phyloP scores from a whole-genome alignment of 2,113 vertebrate species.

The Oreochromis tanganicae region DNA sequence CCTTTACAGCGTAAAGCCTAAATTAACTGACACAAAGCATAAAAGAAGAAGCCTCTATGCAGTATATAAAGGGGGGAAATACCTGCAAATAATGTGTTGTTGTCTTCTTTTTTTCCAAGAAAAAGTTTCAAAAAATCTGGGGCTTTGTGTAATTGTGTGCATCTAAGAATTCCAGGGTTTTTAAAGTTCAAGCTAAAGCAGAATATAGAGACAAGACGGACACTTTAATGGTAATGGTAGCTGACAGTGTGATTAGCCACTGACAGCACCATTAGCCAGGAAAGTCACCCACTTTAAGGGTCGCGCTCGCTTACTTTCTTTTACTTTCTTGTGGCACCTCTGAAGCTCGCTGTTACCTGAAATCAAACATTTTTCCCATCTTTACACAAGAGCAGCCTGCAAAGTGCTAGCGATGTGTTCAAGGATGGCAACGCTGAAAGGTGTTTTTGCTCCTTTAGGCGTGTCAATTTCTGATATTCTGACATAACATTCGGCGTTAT shows the following conservation, averaged over 20 bases:
- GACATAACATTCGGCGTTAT: background rate
- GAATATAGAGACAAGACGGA: slow-evolving; percentile 49
- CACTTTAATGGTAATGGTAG: slow-evolving; percentile 61
- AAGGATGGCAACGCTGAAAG: background rate
- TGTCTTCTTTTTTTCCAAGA: background rate
- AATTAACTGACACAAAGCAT: background rate
- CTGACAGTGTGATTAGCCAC: slow-evolving; percentile 73
- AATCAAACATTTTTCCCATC: slow-evolving; percentile 24
- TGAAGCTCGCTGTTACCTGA: background rate
- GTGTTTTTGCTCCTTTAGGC: background rate
- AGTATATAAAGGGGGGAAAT: background rate
- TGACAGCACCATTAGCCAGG: slow-evolving; percentile 60
- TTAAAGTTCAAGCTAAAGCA: slow-evolving; percentile 38
- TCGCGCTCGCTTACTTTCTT: slow-evolving; percentile 14
- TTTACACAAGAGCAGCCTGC: background rate
- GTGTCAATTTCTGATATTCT: background rate
- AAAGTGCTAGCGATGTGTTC: background rate
- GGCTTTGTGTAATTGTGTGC: slow-evolving; percentile 8
- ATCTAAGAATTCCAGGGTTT: slow-evolving; percentile 12
- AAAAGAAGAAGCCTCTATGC: background rate
- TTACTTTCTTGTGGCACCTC: slow-evolving; percentile 29
- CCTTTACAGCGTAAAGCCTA: background rate
- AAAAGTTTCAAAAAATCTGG: background rate
- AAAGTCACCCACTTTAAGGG: slow-evolving; percentile 49
- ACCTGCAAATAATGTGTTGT: background rate